Evolutionary conservation across 2,113 vertebrate species (phyloP), one percentile per base, ranked within the genome.

Genomic region (Sphyrna mokarran): DNA sequence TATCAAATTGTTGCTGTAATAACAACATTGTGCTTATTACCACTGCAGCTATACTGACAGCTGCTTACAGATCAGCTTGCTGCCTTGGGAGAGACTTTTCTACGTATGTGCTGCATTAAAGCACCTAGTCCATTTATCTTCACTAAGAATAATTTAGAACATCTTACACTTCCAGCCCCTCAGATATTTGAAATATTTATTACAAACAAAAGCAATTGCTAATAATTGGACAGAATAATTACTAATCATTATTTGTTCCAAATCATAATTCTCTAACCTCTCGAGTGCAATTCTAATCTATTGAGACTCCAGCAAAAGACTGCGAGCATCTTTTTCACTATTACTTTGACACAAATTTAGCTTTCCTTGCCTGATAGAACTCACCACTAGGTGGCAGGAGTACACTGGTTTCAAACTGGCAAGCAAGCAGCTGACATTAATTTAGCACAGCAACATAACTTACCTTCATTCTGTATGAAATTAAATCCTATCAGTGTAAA

Each of bases 341-440:
- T 95, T 61, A 29, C 26, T 95, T 95, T 95, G 14, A 48, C 11
- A 69, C 48, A 95, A 6, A 33, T 95, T 61, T 61, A 54, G 58
- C 58, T 61, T 54, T 90, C 87, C 58, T 61, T 61, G 58, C 29
- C 54, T 7, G 29, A 33, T 61, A 11, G 26, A 26, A 5, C 61
- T n/a, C 54, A 61, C 58, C 94, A 95, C 94, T 72, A 95, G 94
- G 23, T 95, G 94, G 94, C 94, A 95, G 94, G 72, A 70, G 69
- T 95, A 33, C 69, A 95, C 72, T 33, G 69, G 69, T 16, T 95
- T 95, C 69, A 70, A 70, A 95, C 22, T 72, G 68, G 37, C 14
- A 54, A 6, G 40, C 69, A 54, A 7, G 23, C 5, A 95, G 69
- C 33, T 14, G 23, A 95, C 23, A 72, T 70, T 23, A 72, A 72